Percentiles rank a stretch among this genome's conserved stretches.
Conservation (phyloP, 2,113 vertebrate species). For the Gavia stellata region DNA sequence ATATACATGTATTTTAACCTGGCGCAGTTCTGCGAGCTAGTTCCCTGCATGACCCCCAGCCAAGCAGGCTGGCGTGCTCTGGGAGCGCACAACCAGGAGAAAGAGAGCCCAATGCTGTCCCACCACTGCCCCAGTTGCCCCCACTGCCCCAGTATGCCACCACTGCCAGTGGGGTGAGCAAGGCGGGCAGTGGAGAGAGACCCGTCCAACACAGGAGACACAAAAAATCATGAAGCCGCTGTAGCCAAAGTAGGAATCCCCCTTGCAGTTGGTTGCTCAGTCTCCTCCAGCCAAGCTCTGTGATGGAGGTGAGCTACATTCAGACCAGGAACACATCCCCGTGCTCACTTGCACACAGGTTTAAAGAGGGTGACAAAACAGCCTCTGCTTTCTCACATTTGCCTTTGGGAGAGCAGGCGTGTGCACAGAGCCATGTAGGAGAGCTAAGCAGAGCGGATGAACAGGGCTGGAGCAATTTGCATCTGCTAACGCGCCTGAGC, state of each 20-base stretch:
- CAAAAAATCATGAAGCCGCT: fast-evolving
- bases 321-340: background rate
- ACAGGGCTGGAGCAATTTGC: background rate
- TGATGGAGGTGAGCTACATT: background rate
- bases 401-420: background rate
- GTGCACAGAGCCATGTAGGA: background rate
- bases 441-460: background rate
- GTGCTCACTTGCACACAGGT: background rate
- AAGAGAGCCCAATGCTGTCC: fast-evolving
- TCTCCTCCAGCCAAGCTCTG: background rate
- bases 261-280: fast-evolving
- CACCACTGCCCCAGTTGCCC: background rate
- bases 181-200: background rate
- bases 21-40: fast-evolving
- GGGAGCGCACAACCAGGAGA: background rate
- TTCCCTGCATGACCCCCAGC: background rate
- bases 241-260: background rate
- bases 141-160: background rate
- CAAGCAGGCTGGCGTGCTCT: background rate
- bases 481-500: background rate
- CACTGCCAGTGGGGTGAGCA: background rate
- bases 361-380: background rate
- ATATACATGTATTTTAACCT: background rate
- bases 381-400: background rate
- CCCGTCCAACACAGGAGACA: too few species aligned